Evolutionary conservation across 2,797 vertebrate species (phyloP).

Genomic region (Rhinoraja longicauda): DNA sequence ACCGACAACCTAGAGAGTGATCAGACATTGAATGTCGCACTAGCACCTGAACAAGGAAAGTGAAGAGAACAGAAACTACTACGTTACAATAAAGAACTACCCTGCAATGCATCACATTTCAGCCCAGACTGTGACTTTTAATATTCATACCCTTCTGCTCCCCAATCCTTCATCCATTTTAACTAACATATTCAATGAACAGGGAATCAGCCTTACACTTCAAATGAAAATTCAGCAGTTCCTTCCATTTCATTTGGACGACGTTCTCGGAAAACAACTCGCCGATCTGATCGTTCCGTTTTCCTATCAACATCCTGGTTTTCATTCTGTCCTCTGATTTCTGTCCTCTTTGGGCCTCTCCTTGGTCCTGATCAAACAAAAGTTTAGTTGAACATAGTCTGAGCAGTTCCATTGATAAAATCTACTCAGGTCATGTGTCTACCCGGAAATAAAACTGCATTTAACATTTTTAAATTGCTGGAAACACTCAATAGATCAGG

Average conservation of each 20-base stretch:
- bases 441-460: not conserved
- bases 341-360: slow-evolving; percentile 47
- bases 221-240: slow-evolving; percentile 52
- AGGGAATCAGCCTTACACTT: slow-evolving; percentile 54
- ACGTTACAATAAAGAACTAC: not conserved
- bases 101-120: not conserved
- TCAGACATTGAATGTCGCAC: not conserved
- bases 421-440: not conserved
- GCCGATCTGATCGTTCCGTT: slow-evolving; percentile 54
- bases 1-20: slow-evolving; percentile 7
- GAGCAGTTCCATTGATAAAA: not conserved
- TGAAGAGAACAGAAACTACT: not conserved
- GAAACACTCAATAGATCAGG: not conserved
- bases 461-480: not conserved
- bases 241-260: slow-evolving; percentile 50
- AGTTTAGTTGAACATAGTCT: not conserved
- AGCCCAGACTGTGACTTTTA: not conserved
- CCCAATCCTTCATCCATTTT: too few species aligned
- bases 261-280: slow-evolving; percentile 52
- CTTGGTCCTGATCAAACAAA: slow-evolving; percentile 53
- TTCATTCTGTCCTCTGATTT: slow-evolving; percentile 51
- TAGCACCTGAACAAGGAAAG: not conserved
- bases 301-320: slow-evolving; percentile 51
- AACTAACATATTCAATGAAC: not conserved
- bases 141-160: not conserved